Base-by-base conservation (phyloP, 2,888 invertebrate genomes). In the Biston stratarius region DNA sequence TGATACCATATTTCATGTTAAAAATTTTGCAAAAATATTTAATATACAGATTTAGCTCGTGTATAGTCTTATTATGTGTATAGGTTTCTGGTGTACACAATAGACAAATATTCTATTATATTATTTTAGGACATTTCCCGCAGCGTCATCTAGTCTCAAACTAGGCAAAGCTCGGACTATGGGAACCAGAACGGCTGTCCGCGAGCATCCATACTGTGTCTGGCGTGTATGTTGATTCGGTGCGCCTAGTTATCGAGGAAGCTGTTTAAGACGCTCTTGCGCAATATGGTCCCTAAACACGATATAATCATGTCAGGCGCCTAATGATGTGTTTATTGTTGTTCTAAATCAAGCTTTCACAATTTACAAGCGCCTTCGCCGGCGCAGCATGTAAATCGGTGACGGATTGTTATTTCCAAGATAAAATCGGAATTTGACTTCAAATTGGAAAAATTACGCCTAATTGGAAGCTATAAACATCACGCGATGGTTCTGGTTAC, bases 291-390 rank as follows among this genome's bases (percentile, higher is more conserved):
- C 63, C 51, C 63, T 60, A 60, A 63, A 68, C 63, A 64, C 63
- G 63, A 44, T 51, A 56, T 64, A 57, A 63, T 60, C 67, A 60
- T 68, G 67, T 68, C 60, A 60, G 59, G 42, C 8, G 59, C 33
- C 67, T 68, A 68, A 68, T 68, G 67, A 64, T 52, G 51, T 49
- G 45, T 68, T 68, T 68, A 68, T 68, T 60, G 67, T 68, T 68
- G 56, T 68, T 51, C 55, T 68, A 68, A 68, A 68, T 68, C 67
- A 56, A 44, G 56, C 63, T 68, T 68, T 68, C 67, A 44, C 63
- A 15, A 61, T 68, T 68, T 68, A 68, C 67, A 68, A 61, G 62
- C 56, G 14, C 10, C 36, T 34, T 55, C 59, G 63, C 55, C 51
- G 52, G 14, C 45, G 14, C 24, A 34, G 59, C 33, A 33, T 45